A percentile compares a stretch with the other conserved stretches of the same genome.
Evolutionary conservation across 2,113 vertebrate genomes (phyloP).

Genomic region (Rattus rattus): DNA sequence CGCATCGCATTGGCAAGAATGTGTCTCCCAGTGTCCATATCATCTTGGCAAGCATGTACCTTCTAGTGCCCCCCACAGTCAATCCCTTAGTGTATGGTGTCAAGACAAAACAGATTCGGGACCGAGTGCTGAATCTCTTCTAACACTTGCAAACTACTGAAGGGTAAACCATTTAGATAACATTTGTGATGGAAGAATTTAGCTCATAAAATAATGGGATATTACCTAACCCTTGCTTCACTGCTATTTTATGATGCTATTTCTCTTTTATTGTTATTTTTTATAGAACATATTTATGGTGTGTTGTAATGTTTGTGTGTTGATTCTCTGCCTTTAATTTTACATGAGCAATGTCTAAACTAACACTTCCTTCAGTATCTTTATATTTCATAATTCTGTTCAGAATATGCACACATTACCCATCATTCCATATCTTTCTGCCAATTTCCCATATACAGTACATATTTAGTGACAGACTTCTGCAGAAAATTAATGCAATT

Average conservation of each 20-base stretch:
- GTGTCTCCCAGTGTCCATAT: constrained; percentile 63
- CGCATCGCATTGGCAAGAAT: constrained; percentile 70
- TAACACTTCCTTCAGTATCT: background rate
- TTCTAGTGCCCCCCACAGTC: constrained; percentile 64
- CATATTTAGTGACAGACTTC: background rate
- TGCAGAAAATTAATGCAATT: background rate
- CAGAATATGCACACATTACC: background rate
- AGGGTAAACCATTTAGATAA: background rate
- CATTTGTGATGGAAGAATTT: background rate
- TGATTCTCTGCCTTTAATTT: background rate
- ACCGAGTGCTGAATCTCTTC: constrained; percentile 30
- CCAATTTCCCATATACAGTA: background rate
- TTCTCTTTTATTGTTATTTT: background rate
- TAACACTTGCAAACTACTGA: constrained; percentile 13
- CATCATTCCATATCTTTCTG: background rate
- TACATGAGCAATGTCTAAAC: background rate
- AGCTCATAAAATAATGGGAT: background rate
- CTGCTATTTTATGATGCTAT: background rate
- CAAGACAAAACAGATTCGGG: constrained; percentile 77
- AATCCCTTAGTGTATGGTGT: constrained; percentile 72
- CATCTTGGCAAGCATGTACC: constrained; percentile 66
- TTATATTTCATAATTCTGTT: background rate
- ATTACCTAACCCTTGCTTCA: background rate
- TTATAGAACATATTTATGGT: background rate
- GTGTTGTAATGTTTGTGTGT: background rate